Percentiles rank a stretch among this genome's conserved stretches.
Evolutionary conservation across 1,140 invertebrate species (phyloP).

Genomic region (Aphaenogaster ashmeadi): DNA sequence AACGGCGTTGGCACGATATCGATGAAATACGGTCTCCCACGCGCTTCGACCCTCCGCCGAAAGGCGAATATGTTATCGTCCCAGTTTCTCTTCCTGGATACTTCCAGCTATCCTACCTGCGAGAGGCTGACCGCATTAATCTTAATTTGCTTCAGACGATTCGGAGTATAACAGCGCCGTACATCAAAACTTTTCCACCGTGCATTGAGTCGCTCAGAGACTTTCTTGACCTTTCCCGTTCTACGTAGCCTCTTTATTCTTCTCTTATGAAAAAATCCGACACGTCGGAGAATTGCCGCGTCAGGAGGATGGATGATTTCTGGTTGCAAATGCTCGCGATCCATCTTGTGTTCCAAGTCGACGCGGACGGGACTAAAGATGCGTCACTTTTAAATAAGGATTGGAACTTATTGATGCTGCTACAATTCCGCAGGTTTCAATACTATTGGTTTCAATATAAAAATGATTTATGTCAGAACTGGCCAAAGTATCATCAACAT

Average conservation of each 20-base stretch:
- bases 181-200: slow-evolving; percentile 66
- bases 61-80: slow-evolving; percentile 50
- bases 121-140: slow-evolving; percentile 59
- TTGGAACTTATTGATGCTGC: slow-evolving; percentile 11
- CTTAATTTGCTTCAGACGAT: slow-evolving; percentile 69
- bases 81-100: slow-evolving; percentile 50
- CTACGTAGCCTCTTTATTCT: not conserved
- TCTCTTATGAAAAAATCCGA: slow-evolving; percentile 52
- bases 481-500: not conserved
- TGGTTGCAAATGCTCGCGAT: slow-evolving; percentile 24
- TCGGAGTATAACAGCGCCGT: slow-evolving; percentile 58
- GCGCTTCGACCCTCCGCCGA: slow-evolving; percentile 24
- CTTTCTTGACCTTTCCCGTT: slow-evolving; percentile 20
- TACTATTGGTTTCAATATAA: not conserved
- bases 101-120: slow-evolving; percentile 22
- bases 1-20: slow-evolving; percentile 26
- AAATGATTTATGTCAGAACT: not conserved
- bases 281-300: slow-evolving; percentile 42
- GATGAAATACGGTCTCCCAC: slow-evolving; percentile 55
- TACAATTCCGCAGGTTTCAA: not conserved
- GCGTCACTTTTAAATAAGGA: slow-evolving; percentile 37
- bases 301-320: slow-evolving; percentile 49
- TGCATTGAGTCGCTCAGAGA: slow-evolving; percentile 11
- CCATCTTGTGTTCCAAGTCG: not conserved
- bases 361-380: not conserved